These are phyloP conservation scores for Apantesis nais DNA, from an alignment of 2,888 invertebrate genomes.

Conservation along the genomic window DNA sequence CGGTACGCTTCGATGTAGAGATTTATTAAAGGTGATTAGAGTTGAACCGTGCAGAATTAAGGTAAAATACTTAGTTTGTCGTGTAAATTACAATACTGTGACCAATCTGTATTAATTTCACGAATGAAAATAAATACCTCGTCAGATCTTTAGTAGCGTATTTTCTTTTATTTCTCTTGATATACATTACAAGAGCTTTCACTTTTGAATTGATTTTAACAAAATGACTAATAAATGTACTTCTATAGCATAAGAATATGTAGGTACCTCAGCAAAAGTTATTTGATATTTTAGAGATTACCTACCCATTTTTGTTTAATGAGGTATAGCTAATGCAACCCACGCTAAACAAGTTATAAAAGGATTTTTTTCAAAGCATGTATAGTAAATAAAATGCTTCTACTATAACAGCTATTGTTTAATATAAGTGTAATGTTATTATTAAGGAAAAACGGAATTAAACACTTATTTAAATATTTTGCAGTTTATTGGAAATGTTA, in stretches of 20 bases:
- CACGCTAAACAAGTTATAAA: constrained; percentile 33
- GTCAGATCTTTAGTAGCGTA: background rate
- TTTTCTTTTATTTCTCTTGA: background rate
- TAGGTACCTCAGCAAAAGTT: constrained; percentile 18
- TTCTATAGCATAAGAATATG: background rate
- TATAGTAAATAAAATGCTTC: background rate
- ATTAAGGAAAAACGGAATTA: background rate
- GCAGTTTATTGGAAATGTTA: background rate
- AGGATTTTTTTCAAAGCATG: background rate
- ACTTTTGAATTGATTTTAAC: background rate
- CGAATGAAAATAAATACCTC: background rate
- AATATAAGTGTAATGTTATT: background rate
- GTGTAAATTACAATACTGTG: background rate
- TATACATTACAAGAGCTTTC: constrained; percentile 3
- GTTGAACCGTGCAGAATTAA: background rate
- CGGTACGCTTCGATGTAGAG: constrained; percentile 23
- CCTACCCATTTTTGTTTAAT: constrained; percentile 41
- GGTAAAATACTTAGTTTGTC: background rate
- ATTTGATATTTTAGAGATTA: constrained; percentile 37
- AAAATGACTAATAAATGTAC: background rate
- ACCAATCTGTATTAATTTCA: background rate
- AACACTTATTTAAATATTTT: background rate
- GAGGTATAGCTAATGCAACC: constrained; percentile 40
- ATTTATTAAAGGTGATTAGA: constrained; percentile 25
- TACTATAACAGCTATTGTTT: background rate